These are phyloP conservation scores for Riptortus pedestris DNA, from an alignment of 1,140 invertebrate species.

Conservation along the genomic window DNA sequence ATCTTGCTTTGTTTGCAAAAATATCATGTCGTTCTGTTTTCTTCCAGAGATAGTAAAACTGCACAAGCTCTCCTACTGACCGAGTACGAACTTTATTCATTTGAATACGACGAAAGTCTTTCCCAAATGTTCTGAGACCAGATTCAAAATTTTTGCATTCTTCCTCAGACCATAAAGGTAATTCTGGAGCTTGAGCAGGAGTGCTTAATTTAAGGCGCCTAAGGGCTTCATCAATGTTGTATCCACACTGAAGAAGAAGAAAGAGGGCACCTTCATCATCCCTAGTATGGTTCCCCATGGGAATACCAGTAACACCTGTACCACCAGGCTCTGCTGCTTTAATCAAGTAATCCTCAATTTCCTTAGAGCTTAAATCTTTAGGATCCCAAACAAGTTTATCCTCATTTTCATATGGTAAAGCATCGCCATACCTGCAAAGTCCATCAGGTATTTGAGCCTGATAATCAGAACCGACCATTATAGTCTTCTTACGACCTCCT, in stretches of 20 bases:
- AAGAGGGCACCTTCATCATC: slow-evolving; percentile 93
- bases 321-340: slow-evolving; percentile 49
- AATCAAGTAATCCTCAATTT: slow-evolving; percentile 71
- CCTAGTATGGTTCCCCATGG: slow-evolving; percentile 65
- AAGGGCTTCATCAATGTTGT: slow-evolving; percentile 86
- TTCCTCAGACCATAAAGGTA: slow-evolving; percentile 92
- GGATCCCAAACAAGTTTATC: slow-evolving; percentile 92
- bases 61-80: slow-evolving; percentile 91
- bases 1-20: slow-evolving; percentile 69
- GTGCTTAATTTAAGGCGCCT: slow-evolving; percentile 67
- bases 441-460: slow-evolving; percentile 89
- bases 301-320: slow-evolving; percentile 50
- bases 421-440: slow-evolving; percentile 71
- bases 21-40: slow-evolving; percentile 92
- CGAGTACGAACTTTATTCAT: slow-evolving; percentile 86
- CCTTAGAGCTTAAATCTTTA: slow-evolving; percentile 54
- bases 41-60: slow-evolving; percentile 99
- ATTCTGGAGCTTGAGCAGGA: slow-evolving; percentile 44
- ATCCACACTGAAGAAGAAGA: slow-evolving; percentile 83
- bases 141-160: slow-evolving; percentile 95
- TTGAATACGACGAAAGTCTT: slow-evolving; percentile 92
- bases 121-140: slow-evolving; percentile 82
- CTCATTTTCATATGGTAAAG: slow-evolving; percentile 89
- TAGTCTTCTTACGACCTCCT: slow-evolving; percentile 57
- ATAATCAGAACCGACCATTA: slow-evolving; percentile 91